Conservation (phyloP, 2,113 vertebrate species). For the Hippocampus barbouri region DNA sequence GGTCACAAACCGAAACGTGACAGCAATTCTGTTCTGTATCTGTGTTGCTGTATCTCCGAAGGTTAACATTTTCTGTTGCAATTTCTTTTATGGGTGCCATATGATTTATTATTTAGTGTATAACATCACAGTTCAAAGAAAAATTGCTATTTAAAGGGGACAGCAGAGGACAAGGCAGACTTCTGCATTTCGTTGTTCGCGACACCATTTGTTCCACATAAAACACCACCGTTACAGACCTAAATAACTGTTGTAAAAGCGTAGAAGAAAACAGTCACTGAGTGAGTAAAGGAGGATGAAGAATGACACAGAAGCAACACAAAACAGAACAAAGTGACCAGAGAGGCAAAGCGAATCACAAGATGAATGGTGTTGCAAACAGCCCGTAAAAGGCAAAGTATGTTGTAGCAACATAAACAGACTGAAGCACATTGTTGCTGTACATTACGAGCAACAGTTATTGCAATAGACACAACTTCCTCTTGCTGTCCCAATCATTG, state of each 20-base stretch:
- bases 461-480: constrained; percentile 53
- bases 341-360: constrained; percentile 38
- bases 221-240: not conserved
- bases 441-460: constrained; percentile 42
- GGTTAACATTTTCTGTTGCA: not conserved
- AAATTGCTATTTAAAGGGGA: not conserved
- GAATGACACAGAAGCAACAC: not conserved
- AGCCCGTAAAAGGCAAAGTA: constrained; percentile 63
- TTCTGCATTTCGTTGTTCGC: not conserved
- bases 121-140: not conserved
- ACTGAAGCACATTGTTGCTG: constrained; percentile 44
- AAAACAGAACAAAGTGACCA: constrained; percentile 12
- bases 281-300: constrained; percentile 8
- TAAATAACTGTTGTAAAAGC: constrained; percentile 4
- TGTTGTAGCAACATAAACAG: constrained; percentile 58
- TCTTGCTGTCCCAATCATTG: constrained; percentile 7
- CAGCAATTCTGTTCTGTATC: not conserved
- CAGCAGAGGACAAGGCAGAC: not conserved
- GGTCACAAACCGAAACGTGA: no score
- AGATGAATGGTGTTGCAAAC: constrained; percentile 40
- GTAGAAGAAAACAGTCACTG: not conserved
- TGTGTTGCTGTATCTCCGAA: not conserved
- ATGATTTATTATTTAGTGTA: not conserved
- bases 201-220: not conserved
- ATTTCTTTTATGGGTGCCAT: not conserved